A percentile compares a stretch with the other conserved stretches of the same genome.
Evolutionary conservation across 2,888 invertebrate species (phyloP).

Genomic region (Coenonympha glycerion): DNA sequence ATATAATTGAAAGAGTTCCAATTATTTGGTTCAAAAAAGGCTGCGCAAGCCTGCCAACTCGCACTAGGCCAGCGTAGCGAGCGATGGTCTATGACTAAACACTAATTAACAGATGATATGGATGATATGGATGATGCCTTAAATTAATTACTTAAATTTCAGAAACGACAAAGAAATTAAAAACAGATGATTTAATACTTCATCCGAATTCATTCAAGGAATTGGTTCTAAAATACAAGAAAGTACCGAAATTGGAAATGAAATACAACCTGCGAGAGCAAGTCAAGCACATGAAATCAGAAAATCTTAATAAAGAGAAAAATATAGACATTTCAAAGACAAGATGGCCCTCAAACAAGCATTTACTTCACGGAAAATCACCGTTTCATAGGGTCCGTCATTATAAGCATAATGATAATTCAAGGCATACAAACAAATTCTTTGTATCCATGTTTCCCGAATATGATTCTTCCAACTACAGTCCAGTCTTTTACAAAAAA

Average conservation of each 20-base stretch:
- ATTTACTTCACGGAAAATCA: conserved; percentile 31
- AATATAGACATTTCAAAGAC: conserved; percentile 44
- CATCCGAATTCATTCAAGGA: conserved; percentile 50
- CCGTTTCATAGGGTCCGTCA: conserved; percentile 17
- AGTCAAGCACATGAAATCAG: conserved; percentile 50
- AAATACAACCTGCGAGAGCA: conserved; percentile 56
- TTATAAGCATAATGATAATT: conserved; percentile 21
- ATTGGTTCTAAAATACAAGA: conserved; percentile 47
- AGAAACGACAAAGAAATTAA: conserved; percentile 11
- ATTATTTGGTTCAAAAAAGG: too few species aligned
- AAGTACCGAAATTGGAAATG: conserved; percentile 51
- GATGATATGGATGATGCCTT: too few species aligned
- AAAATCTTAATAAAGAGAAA: conserved; percentile 39
- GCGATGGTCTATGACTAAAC: too few species aligned
- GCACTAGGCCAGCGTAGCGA: too few species aligned
- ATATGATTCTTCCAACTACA: conserved; percentile 23
- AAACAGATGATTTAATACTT: conserved; percentile 23
- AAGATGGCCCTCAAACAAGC: conserved; percentile 50
- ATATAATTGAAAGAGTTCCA: too few species aligned
- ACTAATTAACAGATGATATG: too few species aligned
- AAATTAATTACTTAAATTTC: background rate
- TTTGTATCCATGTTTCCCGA: conserved; percentile 26
- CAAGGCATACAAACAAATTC: conserved; percentile 18
- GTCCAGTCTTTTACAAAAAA: conserved; percentile 47
- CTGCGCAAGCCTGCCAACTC: too few species aligned